Percentiles rank a stretch among this genome's conserved stretches.
Conservation (phyloP, 2,797 vertebrate genomes). For the Manis javanica region DNA sequence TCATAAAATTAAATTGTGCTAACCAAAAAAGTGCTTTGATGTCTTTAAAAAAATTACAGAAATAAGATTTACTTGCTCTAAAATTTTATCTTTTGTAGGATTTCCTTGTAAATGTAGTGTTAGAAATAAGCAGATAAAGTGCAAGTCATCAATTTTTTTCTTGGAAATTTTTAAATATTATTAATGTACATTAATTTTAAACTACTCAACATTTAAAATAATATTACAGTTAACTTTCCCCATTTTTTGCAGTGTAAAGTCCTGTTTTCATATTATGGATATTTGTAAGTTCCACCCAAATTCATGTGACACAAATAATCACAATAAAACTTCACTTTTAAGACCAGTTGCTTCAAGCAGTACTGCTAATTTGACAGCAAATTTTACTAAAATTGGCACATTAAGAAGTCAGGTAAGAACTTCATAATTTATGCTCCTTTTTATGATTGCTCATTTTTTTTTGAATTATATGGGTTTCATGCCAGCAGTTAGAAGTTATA, state of each 20-base stretch:
- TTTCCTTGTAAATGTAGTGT: slow-evolving; percentile 14
- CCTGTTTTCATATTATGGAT: slow-evolving; percentile 99
- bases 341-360: slow-evolving; percentile 92
- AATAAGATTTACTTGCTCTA: slow-evolving; percentile 43
- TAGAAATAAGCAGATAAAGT: slow-evolving; percentile 24
- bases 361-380: slow-evolving; percentile 91
- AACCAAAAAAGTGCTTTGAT: slow-evolving; percentile 34
- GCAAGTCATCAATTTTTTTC: slow-evolving; percentile 47
- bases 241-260: slow-evolving; percentile 92
- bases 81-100: slow-evolving; percentile 2
- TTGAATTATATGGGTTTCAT: background rate
- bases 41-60: background rate
- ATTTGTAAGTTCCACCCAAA: slow-evolving; percentile 94
- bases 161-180: slow-evolving; percentile 39
- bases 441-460: background rate
- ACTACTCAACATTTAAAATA: background rate
- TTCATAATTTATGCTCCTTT: background rate
- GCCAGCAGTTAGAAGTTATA: background rate
- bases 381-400: slow-evolving; percentile 94
- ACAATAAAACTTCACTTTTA: slow-evolving; percentile 94
- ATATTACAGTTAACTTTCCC: background rate
- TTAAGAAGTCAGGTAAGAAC: slow-evolving; percentile 94
- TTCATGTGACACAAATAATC: slow-evolving; percentile 91
- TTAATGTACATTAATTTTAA: slow-evolving; percentile 36
- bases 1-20: slow-evolving; percentile 56